A percentile compares a stretch with the other conserved stretches of the same genome.
phyloP scores from a whole-genome alignment of 2,113 vertebrate genomes.

The Oceanodroma tethys region DNA sequence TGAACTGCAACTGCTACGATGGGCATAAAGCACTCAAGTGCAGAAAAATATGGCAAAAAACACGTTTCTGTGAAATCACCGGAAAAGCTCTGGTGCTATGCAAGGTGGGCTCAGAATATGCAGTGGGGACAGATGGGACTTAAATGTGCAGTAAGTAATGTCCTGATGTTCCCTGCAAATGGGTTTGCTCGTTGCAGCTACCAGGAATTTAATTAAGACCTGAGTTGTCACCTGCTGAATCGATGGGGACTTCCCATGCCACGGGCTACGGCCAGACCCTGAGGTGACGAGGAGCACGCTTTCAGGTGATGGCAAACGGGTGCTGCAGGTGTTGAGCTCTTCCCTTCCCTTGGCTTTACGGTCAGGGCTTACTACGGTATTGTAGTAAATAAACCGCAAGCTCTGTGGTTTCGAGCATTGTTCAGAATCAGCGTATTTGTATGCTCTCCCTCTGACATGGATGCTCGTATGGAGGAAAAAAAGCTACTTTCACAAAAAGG shows the following conservation, averaged over 20 bases:
- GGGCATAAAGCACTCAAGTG: background rate
- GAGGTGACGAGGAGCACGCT: background rate
- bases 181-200: background rate
- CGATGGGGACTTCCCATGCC: background rate
- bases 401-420: background rate
- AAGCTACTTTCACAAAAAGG: no score
- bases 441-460: background rate
- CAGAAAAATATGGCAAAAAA: background rate
- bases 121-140: background rate
- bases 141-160: background rate
- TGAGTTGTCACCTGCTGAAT: no score
- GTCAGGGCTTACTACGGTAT: no score
- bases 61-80: background rate
- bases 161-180: background rate
- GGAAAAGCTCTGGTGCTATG: fast-evolving
- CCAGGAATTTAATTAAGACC: background rate
- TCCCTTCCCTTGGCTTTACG: background rate
- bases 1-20: fast-evolving
- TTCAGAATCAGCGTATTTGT: background rate
- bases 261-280: background rate
- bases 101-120: background rate
- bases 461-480: background rate
- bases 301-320: no score
- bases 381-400: background rate
- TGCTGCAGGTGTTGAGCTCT: background rate